phyloP scores from a whole-genome alignment of 1,140 invertebrate species.

The Dendroctonus ponderosae region DNA sequence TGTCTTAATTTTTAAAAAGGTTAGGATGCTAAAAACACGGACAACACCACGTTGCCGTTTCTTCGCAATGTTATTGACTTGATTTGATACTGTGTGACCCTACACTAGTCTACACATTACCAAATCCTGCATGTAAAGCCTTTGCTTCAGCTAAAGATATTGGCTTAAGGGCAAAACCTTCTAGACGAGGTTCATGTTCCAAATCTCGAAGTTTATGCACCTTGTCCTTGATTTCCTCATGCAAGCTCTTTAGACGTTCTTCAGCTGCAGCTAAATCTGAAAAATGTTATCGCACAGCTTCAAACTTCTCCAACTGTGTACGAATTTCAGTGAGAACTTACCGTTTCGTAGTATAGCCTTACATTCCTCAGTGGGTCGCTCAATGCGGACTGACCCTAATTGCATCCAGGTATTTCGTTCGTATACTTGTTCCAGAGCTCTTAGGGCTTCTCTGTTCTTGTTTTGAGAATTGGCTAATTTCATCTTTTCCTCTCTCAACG shows the following conservation, averaged over 20 bases:
- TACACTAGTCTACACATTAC: conserved; percentile 11
- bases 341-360: conserved; percentile 40
- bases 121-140: conserved; percentile 42
- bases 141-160: conserved; percentile 44
- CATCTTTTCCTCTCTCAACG: conserved; percentile 45
- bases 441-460: conserved; percentile 44
- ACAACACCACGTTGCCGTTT: no score
- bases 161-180: conserved; percentile 44
- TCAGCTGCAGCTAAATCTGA: conserved; percentile 41
- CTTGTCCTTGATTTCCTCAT: conserved; percentile 42
- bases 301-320: conserved; percentile 11
- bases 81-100: background rate
- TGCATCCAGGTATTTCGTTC: conserved; percentile 43
- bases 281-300: conserved; percentile 12
- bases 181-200: conserved; percentile 44
- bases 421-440: conserved; percentile 38
- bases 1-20: no score
- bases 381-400: conserved; percentile 40
- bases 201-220: conserved; percentile 43
- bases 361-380: conserved; percentile 41
- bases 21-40: no score
- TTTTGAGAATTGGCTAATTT: conserved; percentile 44
- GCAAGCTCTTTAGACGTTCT: conserved; percentile 34
- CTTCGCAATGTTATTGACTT: no score
- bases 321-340: conserved; percentile 6